Evolutionary conservation across 2,888 invertebrate species (phyloP).

Genomic region (Tipula vernalis): DNA sequence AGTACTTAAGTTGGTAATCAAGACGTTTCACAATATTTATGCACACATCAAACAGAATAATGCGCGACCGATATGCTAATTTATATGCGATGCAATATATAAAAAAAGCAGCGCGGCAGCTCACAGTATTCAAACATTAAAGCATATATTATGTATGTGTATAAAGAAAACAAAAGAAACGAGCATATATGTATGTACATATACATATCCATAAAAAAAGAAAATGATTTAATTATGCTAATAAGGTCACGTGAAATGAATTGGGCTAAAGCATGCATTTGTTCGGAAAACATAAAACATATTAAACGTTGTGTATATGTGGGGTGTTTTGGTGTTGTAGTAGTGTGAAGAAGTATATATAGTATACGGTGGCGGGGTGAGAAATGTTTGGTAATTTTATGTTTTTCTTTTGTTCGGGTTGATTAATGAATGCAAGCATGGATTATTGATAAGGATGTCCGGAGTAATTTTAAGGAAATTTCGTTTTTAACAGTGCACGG

Average conservation of each 20-base stretch:
- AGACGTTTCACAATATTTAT: neutral
- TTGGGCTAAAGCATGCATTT: conserved; percentile 11
- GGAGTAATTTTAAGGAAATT: neutral
- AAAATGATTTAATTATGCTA: conserved; percentile 34
- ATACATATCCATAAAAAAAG: conserved; percentile 16
- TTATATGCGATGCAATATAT: neutral
- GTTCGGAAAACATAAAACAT: conserved; percentile 5
- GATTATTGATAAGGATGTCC: neutral
- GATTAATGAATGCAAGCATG: neutral
- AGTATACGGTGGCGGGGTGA: neutral
- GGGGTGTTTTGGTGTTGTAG: neutral
- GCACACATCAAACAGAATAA: neutral
- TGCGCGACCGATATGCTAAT: neutral
- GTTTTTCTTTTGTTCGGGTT: neutral
- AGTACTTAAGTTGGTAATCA: neutral
- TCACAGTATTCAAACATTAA: neutral
- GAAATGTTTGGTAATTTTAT: neutral
- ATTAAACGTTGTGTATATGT: neutral
- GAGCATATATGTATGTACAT: conserved; percentile 12
- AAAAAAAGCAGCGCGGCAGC: neutral
- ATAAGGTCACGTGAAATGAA: conserved; percentile 19
- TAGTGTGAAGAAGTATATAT: neutral
- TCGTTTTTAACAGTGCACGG: neutral
- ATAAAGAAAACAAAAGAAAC: conserved; percentile 9
- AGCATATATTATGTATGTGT: neutral